Conservation (phyloP, 1,140 invertebrate species). For the Tyrophagus putrescentiae region DNA sequence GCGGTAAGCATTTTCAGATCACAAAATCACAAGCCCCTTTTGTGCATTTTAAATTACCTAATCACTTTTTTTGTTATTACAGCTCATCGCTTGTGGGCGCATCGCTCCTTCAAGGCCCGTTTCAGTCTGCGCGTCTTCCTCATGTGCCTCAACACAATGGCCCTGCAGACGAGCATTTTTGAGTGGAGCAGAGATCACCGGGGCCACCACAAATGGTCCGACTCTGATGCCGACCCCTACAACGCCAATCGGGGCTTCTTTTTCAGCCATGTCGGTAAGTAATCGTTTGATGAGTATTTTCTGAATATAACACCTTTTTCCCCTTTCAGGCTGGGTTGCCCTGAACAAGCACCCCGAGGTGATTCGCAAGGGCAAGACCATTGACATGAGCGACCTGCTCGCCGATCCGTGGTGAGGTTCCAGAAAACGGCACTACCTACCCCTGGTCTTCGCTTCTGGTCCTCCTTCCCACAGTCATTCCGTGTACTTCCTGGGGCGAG, state of each 20-base stretch:
- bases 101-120: constrained; percentile 36
- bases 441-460: constrained; percentile 34
- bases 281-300: too few relatives aligned
- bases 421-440: constrained; percentile 31
- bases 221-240: constrained; percentile 89
- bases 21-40: too few relatives aligned
- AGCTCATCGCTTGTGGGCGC: constrained; percentile 37
- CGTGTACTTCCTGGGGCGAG: constrained; percentile 38
- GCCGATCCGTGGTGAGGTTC: not conserved
- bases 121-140: constrained; percentile 35
- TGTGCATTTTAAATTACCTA: too few relatives aligned
- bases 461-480: constrained; percentile 36
- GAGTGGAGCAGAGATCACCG: constrained; percentile 47
- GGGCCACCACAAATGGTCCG: constrained; percentile 86
- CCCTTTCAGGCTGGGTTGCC: constrained; percentile 81
- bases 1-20: too few relatives aligned
- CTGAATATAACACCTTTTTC: too few relatives aligned
- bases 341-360: constrained; percentile 78
- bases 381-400: not conserved
- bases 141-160: constrained; percentile 34
- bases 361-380: constrained; percentile 34
- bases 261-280: constrained; percentile 83
- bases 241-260: constrained; percentile 88
- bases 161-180: constrained; percentile 33
- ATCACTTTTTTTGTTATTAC: too few relatives aligned